These are phyloP conservation scores for Acromyrmex heyeri DNA, from an alignment of 1,140 invertebrate genomes.

Conservation along the genomic window DNA sequence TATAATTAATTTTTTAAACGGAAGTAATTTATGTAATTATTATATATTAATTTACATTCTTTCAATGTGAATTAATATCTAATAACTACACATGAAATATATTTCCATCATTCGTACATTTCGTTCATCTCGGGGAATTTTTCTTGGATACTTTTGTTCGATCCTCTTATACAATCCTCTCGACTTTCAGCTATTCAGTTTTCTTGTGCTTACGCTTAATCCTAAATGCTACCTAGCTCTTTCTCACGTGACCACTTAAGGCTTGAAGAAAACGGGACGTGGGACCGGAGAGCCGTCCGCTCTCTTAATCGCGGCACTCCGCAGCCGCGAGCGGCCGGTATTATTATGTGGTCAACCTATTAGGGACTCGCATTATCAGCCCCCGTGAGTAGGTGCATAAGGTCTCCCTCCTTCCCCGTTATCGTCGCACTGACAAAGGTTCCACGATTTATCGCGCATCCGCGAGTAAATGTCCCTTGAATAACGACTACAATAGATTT, in stretches of 20 bases:
- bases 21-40: too few relatives aligned
- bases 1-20: too few relatives aligned
- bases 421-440: constrained; percentile 63
- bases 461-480: constrained; percentile 50
- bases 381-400: constrained; percentile 68
- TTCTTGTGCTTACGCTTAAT: constrained; percentile 33
- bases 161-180: background rate
- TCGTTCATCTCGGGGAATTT: background rate
- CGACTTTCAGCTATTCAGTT: constrained; percentile 21
- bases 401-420: constrained; percentile 45
- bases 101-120: background rate
- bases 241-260: constrained; percentile 60
- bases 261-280: constrained; percentile 60
- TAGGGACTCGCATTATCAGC: constrained; percentile 71
- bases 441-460: constrained; percentile 68
- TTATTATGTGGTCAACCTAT: constrained; percentile 77
- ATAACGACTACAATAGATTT: constrained; percentile 49
- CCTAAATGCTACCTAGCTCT: constrained; percentile 61
- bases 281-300: constrained; percentile 52
- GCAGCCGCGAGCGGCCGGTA: constrained; percentile 61
- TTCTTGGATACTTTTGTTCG: background rate
- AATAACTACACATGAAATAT: too few relatives aligned
- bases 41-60: background rate
- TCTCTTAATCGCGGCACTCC: constrained; percentile 71
- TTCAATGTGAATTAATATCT: too few relatives aligned